A percentile compares a stretch with the other conserved stretches of the same genome.
phyloP scores from a whole-genome alignment of 2,113 vertebrate species.

The Ceyx cyanopectus region DNA sequence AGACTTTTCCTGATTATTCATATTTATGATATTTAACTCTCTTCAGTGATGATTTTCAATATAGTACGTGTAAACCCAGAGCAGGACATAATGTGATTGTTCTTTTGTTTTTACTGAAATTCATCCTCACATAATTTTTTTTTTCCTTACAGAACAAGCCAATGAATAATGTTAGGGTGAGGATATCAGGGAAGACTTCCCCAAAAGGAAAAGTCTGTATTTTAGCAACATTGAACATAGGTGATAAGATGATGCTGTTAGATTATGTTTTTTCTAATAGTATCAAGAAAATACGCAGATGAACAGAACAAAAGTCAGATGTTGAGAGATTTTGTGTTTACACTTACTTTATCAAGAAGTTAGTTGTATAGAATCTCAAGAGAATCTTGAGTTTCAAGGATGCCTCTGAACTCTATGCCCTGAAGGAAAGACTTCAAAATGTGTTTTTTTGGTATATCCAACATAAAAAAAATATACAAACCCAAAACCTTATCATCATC shows the following conservation, averaged over 20 bases:
- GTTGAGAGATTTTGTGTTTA: background rate
- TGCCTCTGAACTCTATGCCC: background rate
- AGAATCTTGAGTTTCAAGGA: background rate
- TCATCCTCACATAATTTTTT: background rate
- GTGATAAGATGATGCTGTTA: background rate
- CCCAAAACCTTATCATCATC: background rate
- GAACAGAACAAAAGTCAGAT: background rate
- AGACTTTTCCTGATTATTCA: background rate
- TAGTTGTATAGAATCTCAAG: background rate
- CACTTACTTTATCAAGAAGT: background rate
- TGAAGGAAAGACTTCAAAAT: conserved; percentile 5
- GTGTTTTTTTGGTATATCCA: background rate
- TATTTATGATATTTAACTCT: background rate
- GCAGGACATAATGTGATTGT: background rate
- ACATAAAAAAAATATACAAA: background rate
- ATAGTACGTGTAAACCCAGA: background rate
- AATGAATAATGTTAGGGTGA: background rate
- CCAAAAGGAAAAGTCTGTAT: background rate
- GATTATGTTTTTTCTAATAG: background rate
- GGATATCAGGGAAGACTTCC: background rate
- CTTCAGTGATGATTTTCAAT: background rate
- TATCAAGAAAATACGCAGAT: background rate
- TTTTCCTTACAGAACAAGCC: background rate
- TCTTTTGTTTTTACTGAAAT: background rate
- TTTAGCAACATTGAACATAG: background rate